A percentile compares a stretch with the other conserved stretches of the same genome.
Conservation (phyloP, 2,888 invertebrate species). For the Lordiphosa fenestrarum region DNA sequence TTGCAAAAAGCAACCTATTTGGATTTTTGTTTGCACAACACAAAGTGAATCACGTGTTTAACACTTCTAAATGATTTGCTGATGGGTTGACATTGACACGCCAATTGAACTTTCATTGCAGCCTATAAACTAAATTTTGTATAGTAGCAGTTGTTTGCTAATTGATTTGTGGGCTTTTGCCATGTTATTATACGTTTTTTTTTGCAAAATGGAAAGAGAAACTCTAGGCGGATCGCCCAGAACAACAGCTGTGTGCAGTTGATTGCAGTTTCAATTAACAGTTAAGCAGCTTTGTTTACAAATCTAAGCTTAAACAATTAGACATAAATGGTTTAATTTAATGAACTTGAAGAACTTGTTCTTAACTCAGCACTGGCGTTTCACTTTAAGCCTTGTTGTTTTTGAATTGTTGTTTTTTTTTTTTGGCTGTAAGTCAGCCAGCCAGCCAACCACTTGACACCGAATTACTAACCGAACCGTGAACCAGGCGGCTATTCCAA, state of each 20-base stretch:
- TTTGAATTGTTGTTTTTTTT: constrained; percentile 27
- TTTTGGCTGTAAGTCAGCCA: no score
- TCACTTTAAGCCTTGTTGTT: constrained; percentile 1
- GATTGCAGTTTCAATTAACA: background rate
- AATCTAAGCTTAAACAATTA: background rate
- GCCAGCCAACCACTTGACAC: constrained; percentile 11
- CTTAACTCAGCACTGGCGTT: constrained; percentile 3
- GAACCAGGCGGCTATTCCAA: constrained; percentile 15
- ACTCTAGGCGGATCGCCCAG: background rate
- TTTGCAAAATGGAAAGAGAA: background rate
- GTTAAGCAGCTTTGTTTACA: background rate
- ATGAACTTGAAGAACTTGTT: constrained; percentile 4
- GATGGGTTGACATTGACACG: constrained; percentile 51
- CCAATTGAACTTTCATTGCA: constrained; percentile 51
- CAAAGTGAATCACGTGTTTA: constrained; percentile 28
- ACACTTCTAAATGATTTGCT: constrained; percentile 4
- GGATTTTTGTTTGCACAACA: background rate
- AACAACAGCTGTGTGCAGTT: background rate
- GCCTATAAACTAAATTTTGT: constrained; percentile 7
- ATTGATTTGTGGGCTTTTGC: constrained; percentile 30
- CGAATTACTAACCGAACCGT: constrained; percentile 34
- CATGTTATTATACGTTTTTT: no score
- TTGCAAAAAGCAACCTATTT: no score
- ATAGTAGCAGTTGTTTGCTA: constrained; percentile 1
- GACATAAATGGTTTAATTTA: constrained; percentile 2